Conservation (phyloP, 92 coral and sea anemone species). For the Epizoanthus rinbou region DNA sequence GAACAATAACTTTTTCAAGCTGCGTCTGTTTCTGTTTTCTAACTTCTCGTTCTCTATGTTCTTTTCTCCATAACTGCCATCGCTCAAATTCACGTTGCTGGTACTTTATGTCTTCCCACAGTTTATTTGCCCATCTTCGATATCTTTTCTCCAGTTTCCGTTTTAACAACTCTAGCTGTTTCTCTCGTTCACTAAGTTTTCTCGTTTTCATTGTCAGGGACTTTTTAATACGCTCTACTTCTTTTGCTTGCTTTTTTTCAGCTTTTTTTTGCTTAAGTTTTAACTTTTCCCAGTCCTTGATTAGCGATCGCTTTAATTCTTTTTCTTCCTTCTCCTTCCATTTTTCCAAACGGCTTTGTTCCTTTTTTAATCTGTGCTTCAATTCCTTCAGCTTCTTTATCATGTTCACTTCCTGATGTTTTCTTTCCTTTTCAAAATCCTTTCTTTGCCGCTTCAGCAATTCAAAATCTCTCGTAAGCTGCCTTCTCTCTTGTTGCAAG, state of each 20-base stretch:
- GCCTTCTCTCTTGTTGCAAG: constrained; percentile 7
- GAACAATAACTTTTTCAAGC: constrained; percentile 27
- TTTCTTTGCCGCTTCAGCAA: constrained; percentile 54
- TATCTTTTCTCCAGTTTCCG: constrained; percentile 56
- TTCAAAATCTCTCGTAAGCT: constrained; percentile 3
- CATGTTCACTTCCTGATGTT: constrained; percentile 15
- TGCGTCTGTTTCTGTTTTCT: constrained; percentile 2
- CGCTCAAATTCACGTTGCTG: constrained; percentile 31
- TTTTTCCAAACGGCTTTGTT: constrained; percentile 63
- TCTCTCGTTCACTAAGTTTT: constrained; percentile 54
- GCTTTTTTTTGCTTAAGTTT: constrained; percentile 46
- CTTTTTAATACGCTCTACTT: constrained; percentile 57
- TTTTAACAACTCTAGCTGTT: constrained; percentile 57
- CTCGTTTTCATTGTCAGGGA: constrained; percentile 65
- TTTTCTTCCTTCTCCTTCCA: constrained; percentile 65
- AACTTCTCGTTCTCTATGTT: neutral
- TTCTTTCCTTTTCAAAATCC: constrained; percentile 49
- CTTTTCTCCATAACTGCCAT: constrained; percentile 2
- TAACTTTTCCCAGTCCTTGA: constrained; percentile 56
- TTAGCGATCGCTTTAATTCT: constrained; percentile 55
- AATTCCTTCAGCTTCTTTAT: constrained; percentile 50
- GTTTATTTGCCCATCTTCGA: constrained; percentile 63
- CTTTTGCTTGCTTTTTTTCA: constrained; percentile 52
- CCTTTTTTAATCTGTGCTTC: constrained; percentile 43
- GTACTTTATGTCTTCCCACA: constrained; percentile 48